Base-by-base conservation (phyloP, 2,888 invertebrate genomes). In the Drosophila flavopinicola region DNA sequence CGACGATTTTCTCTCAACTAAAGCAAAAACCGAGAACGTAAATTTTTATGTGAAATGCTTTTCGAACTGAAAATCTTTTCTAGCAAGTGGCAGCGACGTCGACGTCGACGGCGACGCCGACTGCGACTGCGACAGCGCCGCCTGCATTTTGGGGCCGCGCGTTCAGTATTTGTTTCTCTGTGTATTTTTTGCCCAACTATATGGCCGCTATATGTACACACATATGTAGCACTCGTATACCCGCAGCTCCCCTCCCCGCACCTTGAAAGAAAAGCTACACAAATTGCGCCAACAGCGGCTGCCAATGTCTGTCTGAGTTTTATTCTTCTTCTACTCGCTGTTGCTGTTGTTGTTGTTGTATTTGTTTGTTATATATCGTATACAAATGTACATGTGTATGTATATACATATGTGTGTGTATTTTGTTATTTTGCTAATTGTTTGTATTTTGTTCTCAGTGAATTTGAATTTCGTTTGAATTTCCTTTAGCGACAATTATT, bases 1-100 rank as follows among this genome's bases (percentile, higher is more conserved):
- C 91, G 91, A 91, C 90, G 91, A 89, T 90, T 89, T 91, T 91
- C 90, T 91, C 91, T 91, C 90, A 91, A 91, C 91, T 91, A 90
- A 91, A 90, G 90, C 87, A 88, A 89, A 88, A 85, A 71, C 49
- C 71, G 74, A 85, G 88, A 88, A 66, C 78, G 70, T 82, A 89
- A 79, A 79, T 83, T 80, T 66, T 54, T 77, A 75, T 82, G 82
- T 72, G 63, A 68, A 73, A 67, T 86, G 72, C 59, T 56, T 75
- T 80, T 84, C 69, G 67, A 80, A 70, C 70, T 74, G n/a, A 42
- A 68, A 64, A 74, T 72, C 63, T 70, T 70, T 71, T 65, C 69
- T 59, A 63, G 70, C 70, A 70, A 70, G 75, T 75, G 76, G 75
- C 75, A 42, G 75, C 71, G 13, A 33, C 53, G 54, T 60, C 59